Evolutionary conservation across 1,140 invertebrate species (phyloP).

Genomic region (Thaumatotibia leucotreta): DNA sequence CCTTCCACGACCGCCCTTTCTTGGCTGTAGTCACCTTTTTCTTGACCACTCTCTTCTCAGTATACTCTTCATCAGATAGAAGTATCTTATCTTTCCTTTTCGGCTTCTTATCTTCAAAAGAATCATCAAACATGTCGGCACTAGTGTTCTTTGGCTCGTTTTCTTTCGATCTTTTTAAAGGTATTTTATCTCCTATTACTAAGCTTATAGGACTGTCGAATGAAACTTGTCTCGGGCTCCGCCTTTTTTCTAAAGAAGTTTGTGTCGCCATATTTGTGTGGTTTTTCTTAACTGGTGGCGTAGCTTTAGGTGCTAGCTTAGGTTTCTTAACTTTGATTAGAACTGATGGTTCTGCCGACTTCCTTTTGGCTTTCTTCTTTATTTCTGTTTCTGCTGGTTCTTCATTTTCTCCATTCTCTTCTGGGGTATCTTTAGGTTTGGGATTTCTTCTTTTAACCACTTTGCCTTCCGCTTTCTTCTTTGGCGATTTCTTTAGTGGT

Average conservation of each 20-base stretch:
- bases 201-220: slow-evolving; percentile 61
- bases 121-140: slow-evolving; percentile 68
- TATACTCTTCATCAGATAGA: slow-evolving; percentile 43
- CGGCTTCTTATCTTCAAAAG: slow-evolving; percentile 53
- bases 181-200: slow-evolving; percentile 46
- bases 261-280: slow-evolving; percentile 58
- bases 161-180: slow-evolving; percentile 22
- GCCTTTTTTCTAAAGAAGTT: slow-evolving; percentile 43
- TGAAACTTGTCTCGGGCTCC: slow-evolving; percentile 51
- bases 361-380: slow-evolving; percentile 38
- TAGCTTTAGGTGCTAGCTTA: slow-evolving; percentile 45
- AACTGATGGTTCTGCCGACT: slow-evolving; percentile 47
- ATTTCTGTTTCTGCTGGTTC: slow-evolving; percentile 25
- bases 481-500: slow-evolving; percentile 24
- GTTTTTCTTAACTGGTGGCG: slow-evolving; percentile 55
- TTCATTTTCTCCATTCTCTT: slow-evolving; percentile 40
- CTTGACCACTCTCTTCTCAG: slow-evolving; percentile 45
- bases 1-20: slow-evolving; percentile 53
- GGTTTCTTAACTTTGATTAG: slow-evolving; percentile 58
- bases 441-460: slow-evolving; percentile 26
- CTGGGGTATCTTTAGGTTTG: slow-evolving; percentile 17
- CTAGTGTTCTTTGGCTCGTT: slow-evolving; percentile 44
- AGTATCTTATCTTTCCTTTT: slow-evolving; percentile 42
- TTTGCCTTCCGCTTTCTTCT: slow-evolving; percentile 27
- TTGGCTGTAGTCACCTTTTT: slow-evolving; percentile 47